Evolutionary conservation across 2,797 vertebrate genomes (phyloP).

Genomic region (Protonibea diacanthus): DNA sequence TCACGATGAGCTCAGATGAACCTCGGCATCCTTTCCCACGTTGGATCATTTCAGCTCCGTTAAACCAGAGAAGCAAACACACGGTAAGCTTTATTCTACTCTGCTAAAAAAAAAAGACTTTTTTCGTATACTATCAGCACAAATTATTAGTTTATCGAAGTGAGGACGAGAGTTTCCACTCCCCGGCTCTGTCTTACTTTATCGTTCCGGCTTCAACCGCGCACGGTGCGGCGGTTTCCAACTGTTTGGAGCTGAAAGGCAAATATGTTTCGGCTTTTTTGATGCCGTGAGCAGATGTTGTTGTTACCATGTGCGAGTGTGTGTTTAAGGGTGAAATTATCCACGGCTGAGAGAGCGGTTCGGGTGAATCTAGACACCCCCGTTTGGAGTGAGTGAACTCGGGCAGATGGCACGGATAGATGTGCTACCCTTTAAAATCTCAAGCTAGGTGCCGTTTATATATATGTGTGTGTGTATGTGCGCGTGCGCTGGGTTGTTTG

Average conservation of each 20-base stretch:
- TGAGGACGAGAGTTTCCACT: conserved; percentile 44
- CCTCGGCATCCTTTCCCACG: conserved; percentile 67
- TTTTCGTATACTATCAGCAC: background rate
- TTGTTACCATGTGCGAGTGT: conserved; percentile 1
- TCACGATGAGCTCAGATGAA: conserved; percentile 70
- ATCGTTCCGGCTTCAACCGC: background rate
- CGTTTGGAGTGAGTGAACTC: conserved; percentile 31
- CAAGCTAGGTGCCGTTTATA: background rate
- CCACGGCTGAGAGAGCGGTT: conserved; percentile 3
- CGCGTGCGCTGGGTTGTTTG: background rate
- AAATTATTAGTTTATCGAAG: conserved; percentile 16
- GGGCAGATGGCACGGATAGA: conserved; percentile 56
- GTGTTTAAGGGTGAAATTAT: conserved; percentile 15
- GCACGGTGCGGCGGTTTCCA: conserved; percentile 1
- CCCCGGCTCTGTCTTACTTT: conserved; percentile 21
- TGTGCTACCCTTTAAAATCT: conserved; percentile 13
- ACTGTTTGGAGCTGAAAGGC: conserved; percentile 21
- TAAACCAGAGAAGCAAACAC: conserved; percentile 24
- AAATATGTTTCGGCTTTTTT: background rate
- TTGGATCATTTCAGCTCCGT: conserved; percentile 66
- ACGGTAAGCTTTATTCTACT: conserved; percentile 60
- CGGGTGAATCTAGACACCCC: background rate
- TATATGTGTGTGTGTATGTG: background rate
- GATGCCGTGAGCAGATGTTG: conserved; percentile 10
- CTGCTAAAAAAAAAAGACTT: conserved; percentile 5